Evolutionary conservation across 2,888 invertebrate genomes (phyloP), one percentile per base, ranked within the genome.

Genomic region (Leptinotarsa rubiginosa): DNA sequence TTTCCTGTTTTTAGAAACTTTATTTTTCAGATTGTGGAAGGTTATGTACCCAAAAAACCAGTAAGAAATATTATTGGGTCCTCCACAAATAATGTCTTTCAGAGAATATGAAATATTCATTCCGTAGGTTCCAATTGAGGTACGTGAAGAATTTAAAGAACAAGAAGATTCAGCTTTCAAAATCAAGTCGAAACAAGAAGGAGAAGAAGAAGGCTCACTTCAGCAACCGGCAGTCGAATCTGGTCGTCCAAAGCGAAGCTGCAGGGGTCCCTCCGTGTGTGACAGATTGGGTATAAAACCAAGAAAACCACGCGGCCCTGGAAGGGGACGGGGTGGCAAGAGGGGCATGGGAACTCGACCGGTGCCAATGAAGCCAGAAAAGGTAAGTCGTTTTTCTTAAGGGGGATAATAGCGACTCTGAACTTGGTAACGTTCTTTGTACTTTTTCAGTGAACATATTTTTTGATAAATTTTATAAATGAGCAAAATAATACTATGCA

Each of bases 221-320:
- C 50, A 56, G 15, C 71, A 68, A n/a, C 47, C 75, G 15, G 66
- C 78, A 3, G 70, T 72, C 25, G 85, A 85, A 66, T 82, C 84
- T 3, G 83, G 84, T 16, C 81, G 89, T 69, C 88, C 88, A 52
- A 89, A 88, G 78, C 83, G 88, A 7, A 88, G 87, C 75, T 88
- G 88, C 76, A 83, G 88, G 62, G 88, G 87, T 5, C 85, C 86
- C 59, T 86, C 87, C 18, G 87, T 86, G 5, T 83, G 86, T 54
- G 85, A 85, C 41, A 87, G 87, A 20, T 79, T 88, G 74, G 88
- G 87, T 20, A 86, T 88, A 49, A 87, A 87, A 75, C 87, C 87
- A 4, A 84, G 87, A 69, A 87, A 87, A 73, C 86, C 88, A 2
- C 81, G 88, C 56, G 87, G 86, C 47, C 77, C 84, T 22, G 85